Base-by-base conservation (phyloP, 2,888 invertebrate genomes). In the Lasiommata megera region DNA sequence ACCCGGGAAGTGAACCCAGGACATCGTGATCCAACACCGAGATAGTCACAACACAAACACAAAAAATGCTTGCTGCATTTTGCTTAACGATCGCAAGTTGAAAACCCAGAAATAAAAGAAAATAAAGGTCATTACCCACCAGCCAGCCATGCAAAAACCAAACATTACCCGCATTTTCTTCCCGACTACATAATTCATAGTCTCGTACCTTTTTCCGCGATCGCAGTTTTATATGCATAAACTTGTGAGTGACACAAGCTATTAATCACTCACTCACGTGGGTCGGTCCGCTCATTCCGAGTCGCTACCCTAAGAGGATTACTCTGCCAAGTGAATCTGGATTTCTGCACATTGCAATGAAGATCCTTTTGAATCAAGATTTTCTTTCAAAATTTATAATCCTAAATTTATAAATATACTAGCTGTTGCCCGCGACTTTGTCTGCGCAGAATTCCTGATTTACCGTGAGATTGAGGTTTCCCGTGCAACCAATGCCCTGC, bases 71-170 rank as follows among this genome's bases (percentile, higher is more conserved):
- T n/a, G n/a, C n/a, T n/a, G n/a, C n/a, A n/a, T n/a, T n/a, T n/a
- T n/a, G n/a, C n/a, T 23, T 23, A 23, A 23, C 23, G 23, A 23
- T 23, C 18, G 41, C n/a, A n/a, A n/a, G 9, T 14, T 16, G 50
- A 38, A 18, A 51, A 38, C 47, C 57, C 56, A 60, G n/a, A 23
- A 23, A 7, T 36, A 17, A 47, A 12, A 38, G 43, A 38, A 52
- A 57, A 55, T 58, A 58, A 52, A 34, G 55, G 40, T 50, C 40
- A 48, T 55, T 60, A 17, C 41, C 14, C 44, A 41, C 14, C 23
- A 14, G 29, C 31, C 3, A 38, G 1, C 23, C 1, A 17, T 8
- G 9, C 0, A 14, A n/a, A 23, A 23, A 23, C 23, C 2, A 23
- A 16, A 38, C 12, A 6, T 8, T 8, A n/a, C n/a, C n/a, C n/a